These are phyloP conservation scores for Rhagoletis zephyria DNA, from an alignment of 1,140 invertebrate species.

Conservation along the genomic window DNA sequence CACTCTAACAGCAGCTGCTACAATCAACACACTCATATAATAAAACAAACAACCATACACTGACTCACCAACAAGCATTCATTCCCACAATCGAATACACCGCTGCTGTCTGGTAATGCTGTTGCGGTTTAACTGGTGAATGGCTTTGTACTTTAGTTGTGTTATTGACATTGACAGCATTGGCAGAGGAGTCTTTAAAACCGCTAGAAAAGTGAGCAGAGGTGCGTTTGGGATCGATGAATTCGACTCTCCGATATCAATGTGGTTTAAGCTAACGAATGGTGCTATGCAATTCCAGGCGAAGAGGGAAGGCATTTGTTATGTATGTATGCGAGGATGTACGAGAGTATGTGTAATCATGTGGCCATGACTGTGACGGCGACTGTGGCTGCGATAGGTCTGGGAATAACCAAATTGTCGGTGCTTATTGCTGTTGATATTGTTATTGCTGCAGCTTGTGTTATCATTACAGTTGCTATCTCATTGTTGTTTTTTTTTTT, in stretches of 20 bases:
- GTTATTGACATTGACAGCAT: slow-evolving; percentile 51
- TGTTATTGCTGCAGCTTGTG: slow-evolving; percentile 19
- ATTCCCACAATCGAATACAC: neutral
- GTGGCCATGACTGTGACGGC: neutral
- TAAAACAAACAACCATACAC: too few species aligned
- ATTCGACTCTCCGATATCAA: neutral
- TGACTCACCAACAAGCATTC: too few species aligned
- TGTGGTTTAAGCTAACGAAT: slow-evolving; percentile 6
- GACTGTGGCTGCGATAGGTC: neutral
- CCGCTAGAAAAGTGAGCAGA: slow-evolving; percentile 16
- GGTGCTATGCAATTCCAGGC: neutral
- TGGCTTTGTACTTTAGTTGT: slow-evolving; percentile 12
- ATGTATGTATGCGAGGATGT: neutral
- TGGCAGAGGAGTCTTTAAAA: slow-evolving; percentile 33
- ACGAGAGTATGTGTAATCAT: neutral
- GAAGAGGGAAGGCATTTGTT: too few species aligned
- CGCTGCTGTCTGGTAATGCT: slow-evolving; percentile 31
- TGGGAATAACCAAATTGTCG: slow-evolving; percentile 48
- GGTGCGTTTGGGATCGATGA: slow-evolving; percentile 28
- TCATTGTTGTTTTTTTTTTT: neutral
- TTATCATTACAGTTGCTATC: neutral
- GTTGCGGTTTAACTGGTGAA: slow-evolving; percentile 39
- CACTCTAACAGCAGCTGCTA: neutral
- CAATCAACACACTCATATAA: neutral
- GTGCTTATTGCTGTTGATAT: slow-evolving; percentile 11